Percentiles rank a stretch among this genome's conserved stretches.
These are phyloP conservation scores for Pectinophora gossypiella DNA, from an alignment of 1,140 invertebrate genomes.

Conservation along the genomic window DNA sequence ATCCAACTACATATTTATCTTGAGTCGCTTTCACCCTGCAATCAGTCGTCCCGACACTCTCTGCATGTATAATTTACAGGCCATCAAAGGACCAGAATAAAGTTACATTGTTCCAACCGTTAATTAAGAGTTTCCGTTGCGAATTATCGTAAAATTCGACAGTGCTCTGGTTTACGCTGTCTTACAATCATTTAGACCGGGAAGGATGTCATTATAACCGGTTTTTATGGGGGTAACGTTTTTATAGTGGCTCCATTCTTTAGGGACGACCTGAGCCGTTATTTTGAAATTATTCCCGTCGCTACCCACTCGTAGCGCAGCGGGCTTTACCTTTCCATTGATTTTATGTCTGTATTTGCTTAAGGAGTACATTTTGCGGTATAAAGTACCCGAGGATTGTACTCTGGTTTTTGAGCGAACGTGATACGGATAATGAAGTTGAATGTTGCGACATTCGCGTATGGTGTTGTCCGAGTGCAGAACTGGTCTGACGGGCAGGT, in stretches of 20 bases:
- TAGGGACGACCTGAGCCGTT: slow-evolving; percentile 4
- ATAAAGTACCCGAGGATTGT: too few species aligned
- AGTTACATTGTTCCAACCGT: slow-evolving; percentile 14
- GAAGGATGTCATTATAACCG: slow-evolving; percentile 31
- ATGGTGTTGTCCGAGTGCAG: too few species aligned
- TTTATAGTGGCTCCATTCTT: slow-evolving; percentile 25
- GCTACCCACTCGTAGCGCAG: background rate
- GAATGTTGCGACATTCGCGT: too few species aligned
- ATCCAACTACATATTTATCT: background rate
- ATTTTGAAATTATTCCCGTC: background rate
- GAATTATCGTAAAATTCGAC: slow-evolving; percentile 28
- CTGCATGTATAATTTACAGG: slow-evolving; percentile 23
- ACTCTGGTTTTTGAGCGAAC: too few species aligned
- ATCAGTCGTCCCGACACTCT: slow-evolving; percentile 4
- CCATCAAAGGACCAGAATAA: slow-evolving; percentile 21
- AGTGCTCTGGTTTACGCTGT: slow-evolving; percentile 11
- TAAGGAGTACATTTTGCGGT: too few species aligned
- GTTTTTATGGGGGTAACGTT: slow-evolving; percentile 35
- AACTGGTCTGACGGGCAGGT: too few species aligned
- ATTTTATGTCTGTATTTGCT: background rate
- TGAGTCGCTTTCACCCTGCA: background rate
- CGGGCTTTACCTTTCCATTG: background rate
- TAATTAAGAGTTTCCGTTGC: slow-evolving; percentile 26
- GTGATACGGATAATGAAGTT: too few species aligned
- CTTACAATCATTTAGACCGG: slow-evolving; percentile 32